Evolutionary conservation across 30 jellyfish, hydroid and myxozoan genomes (phyloP), one percentile per base, ranked within the genome.

Genomic region (Rhopilema esculentum): DNA sequence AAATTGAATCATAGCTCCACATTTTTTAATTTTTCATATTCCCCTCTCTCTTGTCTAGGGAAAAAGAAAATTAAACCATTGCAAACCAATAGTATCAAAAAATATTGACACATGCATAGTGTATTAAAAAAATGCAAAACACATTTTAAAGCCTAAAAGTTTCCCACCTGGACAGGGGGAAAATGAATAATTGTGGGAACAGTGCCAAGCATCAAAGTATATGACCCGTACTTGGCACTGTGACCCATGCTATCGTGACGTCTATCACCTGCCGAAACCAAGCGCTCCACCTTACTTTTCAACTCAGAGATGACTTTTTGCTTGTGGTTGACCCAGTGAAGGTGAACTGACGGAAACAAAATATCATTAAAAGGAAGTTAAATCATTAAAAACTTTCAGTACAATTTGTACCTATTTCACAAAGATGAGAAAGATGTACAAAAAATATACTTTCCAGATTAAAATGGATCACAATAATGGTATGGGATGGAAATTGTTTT

Each of bases 191-290:
- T 64, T 33, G 29, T 64, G 25, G 79, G 29, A 23, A 21, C 49
- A 23, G 61, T 20, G 27, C 66, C 17, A 29, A 50, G 63, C 25
- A 53, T 49, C 25, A 79, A 18, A 25, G 89, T 18, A 40, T 79
- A 79, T 18, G 80, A 85, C 21, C 69, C 89, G 64, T 79, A 79
- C 81, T 57, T 79, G 69, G 89, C 89, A 79, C 61, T 30, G 30
- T 79, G 80, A 23, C 89, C 89, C 89, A 79, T 79, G 68, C 89
- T 52, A 53, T 79, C 89, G 28, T 30, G 72, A 18, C 89, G 83
- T 6, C 66, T 84, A 79, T 79, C 89, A 7, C 81, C 89, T 0
- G 81, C 65, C 49, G 57, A 26, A 18, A 49, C 32, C 63, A 65
- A 52, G 15, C 29, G 25, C 65, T 65, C 81, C 8, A 20, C 21